A percentile compares a stretch with the other conserved stretches of the same genome.
Conservation (phyloP, 2,797 vertebrate genomes). For the Psittacula derbiana region DNA sequence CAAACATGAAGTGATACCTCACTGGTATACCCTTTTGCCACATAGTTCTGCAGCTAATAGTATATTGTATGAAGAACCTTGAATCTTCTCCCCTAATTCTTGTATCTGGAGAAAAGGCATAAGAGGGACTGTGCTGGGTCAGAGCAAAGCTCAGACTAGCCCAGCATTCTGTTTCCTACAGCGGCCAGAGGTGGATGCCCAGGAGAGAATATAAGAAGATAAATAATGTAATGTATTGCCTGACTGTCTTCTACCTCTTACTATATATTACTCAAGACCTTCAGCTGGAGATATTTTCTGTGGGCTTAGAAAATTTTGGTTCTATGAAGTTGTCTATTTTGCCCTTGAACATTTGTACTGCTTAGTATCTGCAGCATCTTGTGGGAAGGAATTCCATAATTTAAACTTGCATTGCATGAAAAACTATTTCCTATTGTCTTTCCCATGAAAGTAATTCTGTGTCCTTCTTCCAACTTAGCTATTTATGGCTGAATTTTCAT, state of each 20-base stretch:
- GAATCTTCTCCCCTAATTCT: background rate
- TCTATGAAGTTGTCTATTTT: background rate
- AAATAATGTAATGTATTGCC: background rate
- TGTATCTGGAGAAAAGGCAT: background rate
- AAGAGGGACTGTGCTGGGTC: background rate
- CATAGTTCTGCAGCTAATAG: background rate
- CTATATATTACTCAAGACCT: background rate
- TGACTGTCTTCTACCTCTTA: background rate
- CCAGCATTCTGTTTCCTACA: background rate
- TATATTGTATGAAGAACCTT: background rate
- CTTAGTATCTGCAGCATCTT: background rate
- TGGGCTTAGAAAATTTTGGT: background rate
- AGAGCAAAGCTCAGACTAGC: background rate
- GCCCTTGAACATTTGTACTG: background rate
- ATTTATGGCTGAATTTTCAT: background rate
- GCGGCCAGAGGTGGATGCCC: background rate
- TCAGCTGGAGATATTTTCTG: background rate
- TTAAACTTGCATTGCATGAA: background rate
- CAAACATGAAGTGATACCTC: background rate
- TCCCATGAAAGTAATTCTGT: background rate
- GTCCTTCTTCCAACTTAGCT: background rate
- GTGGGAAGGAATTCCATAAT: background rate
- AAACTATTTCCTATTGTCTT: background rate
- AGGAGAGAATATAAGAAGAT: background rate
- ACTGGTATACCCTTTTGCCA: background rate